These are phyloP conservation scores for Caenorhabditis sinica DNA, from an alignment of 2,888 invertebrate species.

Conservation along the genomic window DNA sequence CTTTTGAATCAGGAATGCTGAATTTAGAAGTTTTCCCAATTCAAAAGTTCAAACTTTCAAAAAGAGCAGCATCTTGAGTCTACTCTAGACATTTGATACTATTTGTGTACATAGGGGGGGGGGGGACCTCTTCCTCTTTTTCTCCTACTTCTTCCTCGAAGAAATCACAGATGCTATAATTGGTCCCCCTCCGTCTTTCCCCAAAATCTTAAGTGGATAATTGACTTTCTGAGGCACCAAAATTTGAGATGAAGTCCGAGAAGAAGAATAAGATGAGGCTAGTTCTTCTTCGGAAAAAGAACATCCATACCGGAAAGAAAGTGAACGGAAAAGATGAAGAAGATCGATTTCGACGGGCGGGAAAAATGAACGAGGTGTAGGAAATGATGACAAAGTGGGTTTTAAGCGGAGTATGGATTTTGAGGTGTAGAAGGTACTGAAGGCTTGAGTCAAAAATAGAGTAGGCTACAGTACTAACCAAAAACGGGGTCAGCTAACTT, in stretches of 20 bases:
- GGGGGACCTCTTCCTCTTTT: constrained; percentile 2
- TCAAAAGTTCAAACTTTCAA: neutral
- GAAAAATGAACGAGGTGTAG: neutral
- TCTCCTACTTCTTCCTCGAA: too few relatives aligned
- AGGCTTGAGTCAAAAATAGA: neutral
- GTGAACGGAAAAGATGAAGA: constrained; percentile 23
- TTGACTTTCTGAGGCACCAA: constrained; percentile 40
- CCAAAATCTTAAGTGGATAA: constrained; percentile 60
- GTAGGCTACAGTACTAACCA: too few relatives aligned
- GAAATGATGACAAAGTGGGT: neutral
- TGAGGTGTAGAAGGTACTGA: neutral
- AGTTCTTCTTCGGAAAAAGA: neutral
- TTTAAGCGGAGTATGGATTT: neutral
- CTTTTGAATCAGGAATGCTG: neutral
- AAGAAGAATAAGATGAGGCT: too few relatives aligned
- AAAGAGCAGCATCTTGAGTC: neutral
- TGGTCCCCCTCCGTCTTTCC: constrained; percentile 4
- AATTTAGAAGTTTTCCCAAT: neutral
- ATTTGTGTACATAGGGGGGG: constrained; percentile 17
- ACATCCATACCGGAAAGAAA: constrained; percentile 24
- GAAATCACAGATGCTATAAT: constrained; percentile 67
- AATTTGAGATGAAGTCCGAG: constrained; percentile 60
- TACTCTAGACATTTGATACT: constrained; percentile 55
- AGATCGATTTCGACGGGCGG: constrained; percentile 35
- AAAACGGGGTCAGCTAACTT: too few relatives aligned